Percentiles rank a stretch among this genome's conserved stretches.
Conservation (phyloP, 2,888 invertebrate genomes). For the Oscheius sp. region DNA sequence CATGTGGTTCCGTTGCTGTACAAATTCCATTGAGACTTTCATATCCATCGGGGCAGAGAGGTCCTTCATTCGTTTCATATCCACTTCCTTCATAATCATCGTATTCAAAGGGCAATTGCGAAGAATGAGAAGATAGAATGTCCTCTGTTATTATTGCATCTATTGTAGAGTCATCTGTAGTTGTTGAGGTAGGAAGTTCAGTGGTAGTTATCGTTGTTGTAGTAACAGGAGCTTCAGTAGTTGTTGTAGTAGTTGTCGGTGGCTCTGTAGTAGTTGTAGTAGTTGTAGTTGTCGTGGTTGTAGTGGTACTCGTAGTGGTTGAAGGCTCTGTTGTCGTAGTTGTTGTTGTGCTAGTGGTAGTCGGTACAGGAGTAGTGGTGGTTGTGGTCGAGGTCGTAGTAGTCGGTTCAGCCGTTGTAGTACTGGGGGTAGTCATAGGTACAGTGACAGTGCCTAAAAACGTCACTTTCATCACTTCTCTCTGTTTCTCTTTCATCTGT, state of each 20-base stretch:
- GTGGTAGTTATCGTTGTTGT: constrained; percentile 23
- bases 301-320: constrained; percentile 9
- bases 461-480: too few species aligned
- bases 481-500: too few species aligned
- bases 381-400: constrained; percentile 25
- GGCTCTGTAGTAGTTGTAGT: constrained; percentile 7
- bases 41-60: constrained; percentile 25
- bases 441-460: too few species aligned
- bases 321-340: background rate
- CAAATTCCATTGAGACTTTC: constrained; percentile 29
- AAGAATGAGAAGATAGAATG: constrained; percentile 10
- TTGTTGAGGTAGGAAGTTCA: constrained; percentile 3
- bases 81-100: constrained; percentile 27
- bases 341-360: constrained; percentile 7
- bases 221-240: constrained; percentile 22
- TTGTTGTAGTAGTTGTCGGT: constrained; percentile 25
- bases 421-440: constrained; percentile 6
- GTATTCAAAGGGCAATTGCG: constrained; percentile 9
- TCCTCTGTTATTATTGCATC: constrained; percentile 5
- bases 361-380: too few species aligned
- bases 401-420: constrained; percentile 4
- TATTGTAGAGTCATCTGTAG: too few species aligned
- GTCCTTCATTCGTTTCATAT: background rate
- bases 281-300: constrained; percentile 13
- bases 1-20: background rate